Evolutionary conservation across 2,797 vertebrate genomes (phyloP), one percentile per base, ranked within the genome.

Genomic region (Acanthurus tractus): DNA sequence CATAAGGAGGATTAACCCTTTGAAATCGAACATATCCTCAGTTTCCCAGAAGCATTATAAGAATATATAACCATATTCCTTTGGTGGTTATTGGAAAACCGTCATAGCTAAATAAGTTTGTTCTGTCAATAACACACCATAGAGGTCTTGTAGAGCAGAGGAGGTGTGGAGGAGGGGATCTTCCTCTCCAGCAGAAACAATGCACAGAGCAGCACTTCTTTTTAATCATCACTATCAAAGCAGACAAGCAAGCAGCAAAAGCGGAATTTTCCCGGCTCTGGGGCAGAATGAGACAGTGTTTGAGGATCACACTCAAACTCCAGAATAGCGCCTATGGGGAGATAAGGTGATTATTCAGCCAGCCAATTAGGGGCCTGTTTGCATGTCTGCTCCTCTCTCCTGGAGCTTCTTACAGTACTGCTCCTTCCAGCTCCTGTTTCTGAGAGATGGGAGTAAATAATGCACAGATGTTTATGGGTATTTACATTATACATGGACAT

Each of bases 201-300:
- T 86, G 83, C 82, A 73, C 82, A 70, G 81, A 88, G 78, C 82
- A 76, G 70, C 85, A 55, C 88, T 91, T 91, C 86, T 86, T 94
- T 95, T 92, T 94, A 95, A 95, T 95, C 93, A 94, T 92, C 78
- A 9, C 86, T 93, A 93, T 94, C 93, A 94, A 95, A 94, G 94
- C 84, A 82, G 86, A 94, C 91, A 90, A 88, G 87, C 82, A 88
- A 84, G 77, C 67, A 80, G 90, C 90, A 78, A 92, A 92, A 88
- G 88, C 56, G 5, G 76, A 88, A 74, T 88, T 83, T 92, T 70
- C 87, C 74, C 76, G 23, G 74, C 91, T 92, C 77, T 59, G 73
- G 89, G 88, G 88, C 81, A 80, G 84, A 89, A 81, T 50, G 79
- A 85, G 83, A 72, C 82, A 29, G 72, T 13, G 78, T 91, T 89